Evolutionary conservation across 2,888 invertebrate species (phyloP).

Genomic region (Xylocampa areola): DNA sequence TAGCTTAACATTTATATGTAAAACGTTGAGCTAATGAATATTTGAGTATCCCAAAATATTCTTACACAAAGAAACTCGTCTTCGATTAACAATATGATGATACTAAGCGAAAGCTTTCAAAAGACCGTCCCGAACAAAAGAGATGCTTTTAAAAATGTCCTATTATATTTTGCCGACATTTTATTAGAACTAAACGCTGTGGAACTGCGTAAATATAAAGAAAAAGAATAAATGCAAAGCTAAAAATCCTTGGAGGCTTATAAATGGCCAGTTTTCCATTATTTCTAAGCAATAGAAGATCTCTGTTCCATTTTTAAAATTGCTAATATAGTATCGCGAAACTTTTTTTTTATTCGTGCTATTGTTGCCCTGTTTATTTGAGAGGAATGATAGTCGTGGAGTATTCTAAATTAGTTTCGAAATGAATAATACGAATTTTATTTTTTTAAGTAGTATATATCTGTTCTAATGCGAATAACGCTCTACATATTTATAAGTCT

Average conservation of each 20-base stretch:
- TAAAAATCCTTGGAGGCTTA: conserved; percentile 46
- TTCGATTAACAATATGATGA: conserved; percentile 45
- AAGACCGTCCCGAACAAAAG: conserved; percentile 46
- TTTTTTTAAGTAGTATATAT: neutral
- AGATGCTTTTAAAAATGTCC: conserved; percentile 34
- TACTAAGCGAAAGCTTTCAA: conserved; percentile 41
- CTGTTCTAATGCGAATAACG: neutral
- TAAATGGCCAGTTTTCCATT: conserved; percentile 53
- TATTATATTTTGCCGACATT: conserved; percentile 49
- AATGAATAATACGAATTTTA: neutral
- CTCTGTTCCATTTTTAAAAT: conserved; percentile 41
- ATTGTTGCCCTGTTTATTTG: conserved; percentile 8
- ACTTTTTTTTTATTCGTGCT: conserved; percentile 8
- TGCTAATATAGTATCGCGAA: conserved; percentile 22
- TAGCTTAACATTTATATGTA: conserved; percentile 29
- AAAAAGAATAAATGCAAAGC: conserved; percentile 44
- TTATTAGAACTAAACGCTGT: conserved; percentile 59
- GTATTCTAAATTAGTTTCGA: neutral
- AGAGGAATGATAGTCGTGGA: neutral
- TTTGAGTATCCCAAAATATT: conserved; percentile 26
- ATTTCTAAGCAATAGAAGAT: conserved; percentile 45
- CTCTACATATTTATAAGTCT: no score
- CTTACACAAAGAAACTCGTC: conserved; percentile 23
- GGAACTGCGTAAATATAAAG: conserved; percentile 56
- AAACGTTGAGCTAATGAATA: conserved; percentile 35